These are phyloP conservation scores for Zygogramma bicolorata DNA, from an alignment of 2,888 invertebrate genomes.

Conservation along the genomic window DNA sequence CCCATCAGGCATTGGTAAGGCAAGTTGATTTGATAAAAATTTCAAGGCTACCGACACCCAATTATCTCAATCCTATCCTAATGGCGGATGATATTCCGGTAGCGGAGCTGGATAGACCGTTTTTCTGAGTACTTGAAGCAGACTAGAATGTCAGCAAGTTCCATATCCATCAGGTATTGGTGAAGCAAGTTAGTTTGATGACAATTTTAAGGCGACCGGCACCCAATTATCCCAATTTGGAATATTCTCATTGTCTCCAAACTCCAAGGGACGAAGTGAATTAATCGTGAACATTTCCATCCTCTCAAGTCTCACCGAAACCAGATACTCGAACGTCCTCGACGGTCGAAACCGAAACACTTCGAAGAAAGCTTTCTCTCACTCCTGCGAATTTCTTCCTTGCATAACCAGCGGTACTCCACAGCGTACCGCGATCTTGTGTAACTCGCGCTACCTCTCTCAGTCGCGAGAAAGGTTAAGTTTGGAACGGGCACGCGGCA, in stretches of 20 bases:
- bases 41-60: too few relatives aligned
- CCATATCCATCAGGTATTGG: too few relatives aligned
- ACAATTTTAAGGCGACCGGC: too few relatives aligned
- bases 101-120: too few relatives aligned
- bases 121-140: too few relatives aligned
- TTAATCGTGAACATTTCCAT: neutral
- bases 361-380: neutral
- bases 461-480: conserved; percentile 18
- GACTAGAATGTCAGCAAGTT: too few relatives aligned
- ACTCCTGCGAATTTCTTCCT: conserved; percentile 21
- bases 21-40: too few relatives aligned
- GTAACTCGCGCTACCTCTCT: conserved; percentile 17
- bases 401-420: conserved; percentile 21
- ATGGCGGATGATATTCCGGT: too few relatives aligned
- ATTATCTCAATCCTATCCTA: too few relatives aligned
- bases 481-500: conserved; percentile 15
- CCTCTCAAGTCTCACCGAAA: neutral
- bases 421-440: conserved; percentile 15
- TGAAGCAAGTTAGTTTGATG: too few relatives aligned
- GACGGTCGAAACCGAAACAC: neutral
- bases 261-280: neutral
- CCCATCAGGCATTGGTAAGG: too few relatives aligned
- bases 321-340: neutral
- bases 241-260: neutral
- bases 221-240: neutral